Evolutionary conservation across 2,113 vertebrate species (phyloP).

Genomic region (Sinocyclocheilus maitianheensis): DNA sequence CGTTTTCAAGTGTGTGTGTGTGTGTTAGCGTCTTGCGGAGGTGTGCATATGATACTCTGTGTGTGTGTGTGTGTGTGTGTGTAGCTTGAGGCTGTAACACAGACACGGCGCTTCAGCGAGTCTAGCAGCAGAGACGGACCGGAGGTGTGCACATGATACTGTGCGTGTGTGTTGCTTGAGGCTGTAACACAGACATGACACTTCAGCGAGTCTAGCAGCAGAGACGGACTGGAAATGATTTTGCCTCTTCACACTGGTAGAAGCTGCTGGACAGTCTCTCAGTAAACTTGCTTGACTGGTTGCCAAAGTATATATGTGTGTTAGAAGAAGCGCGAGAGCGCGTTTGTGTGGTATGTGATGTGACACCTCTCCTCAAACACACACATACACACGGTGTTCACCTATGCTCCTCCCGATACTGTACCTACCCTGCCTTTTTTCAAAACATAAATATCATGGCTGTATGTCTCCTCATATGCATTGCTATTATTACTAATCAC

Average conservation of each 20-base stretch:
- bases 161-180: constrained; percentile 30
- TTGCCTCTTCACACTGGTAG: constrained; percentile 44
- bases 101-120: constrained; percentile 33
- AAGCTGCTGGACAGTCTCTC: constrained; percentile 49
- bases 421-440: background rate
- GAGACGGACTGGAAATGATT: constrained; percentile 54
- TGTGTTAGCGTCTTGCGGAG: constrained; percentile 25
- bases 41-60: constrained; percentile 9
- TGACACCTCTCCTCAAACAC: background rate
- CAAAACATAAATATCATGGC: background rate
- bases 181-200: constrained; percentile 28
- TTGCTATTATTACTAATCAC: no score
- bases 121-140: constrained; percentile 50
- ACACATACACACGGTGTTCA: background rate
- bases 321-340: constrained; percentile 12
- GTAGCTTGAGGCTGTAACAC: constrained; percentile 34
- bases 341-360: constrained; percentile 24
- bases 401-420: background rate
- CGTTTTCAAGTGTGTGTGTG: constrained; percentile 53
- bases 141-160: background rate
- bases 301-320: constrained; percentile 33
- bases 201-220: constrained; percentile 48
- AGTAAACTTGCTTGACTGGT: constrained; percentile 47
- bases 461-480: background rate
- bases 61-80: constrained; percentile 33